These are phyloP conservation scores for Corythoichthys haematopterus DNA, from an alignment of 2,113 vertebrate genomes.

Conservation along the genomic window DNA sequence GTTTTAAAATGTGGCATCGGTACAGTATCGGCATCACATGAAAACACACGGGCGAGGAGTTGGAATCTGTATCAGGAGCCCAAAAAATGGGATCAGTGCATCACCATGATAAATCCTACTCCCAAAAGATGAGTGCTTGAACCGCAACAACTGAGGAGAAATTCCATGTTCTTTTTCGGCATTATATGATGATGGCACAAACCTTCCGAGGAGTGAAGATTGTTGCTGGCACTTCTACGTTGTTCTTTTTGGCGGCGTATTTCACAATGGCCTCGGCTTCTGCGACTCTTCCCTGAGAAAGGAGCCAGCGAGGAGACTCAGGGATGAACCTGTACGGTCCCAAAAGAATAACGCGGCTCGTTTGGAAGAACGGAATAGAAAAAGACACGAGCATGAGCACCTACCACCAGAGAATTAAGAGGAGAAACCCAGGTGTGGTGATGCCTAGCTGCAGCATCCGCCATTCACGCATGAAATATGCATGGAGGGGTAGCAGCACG, in stretches of 20 bases:
- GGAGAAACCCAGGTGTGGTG: slow-evolving; percentile 73
- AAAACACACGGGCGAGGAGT: too few relatives aligned
- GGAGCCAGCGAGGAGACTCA: slow-evolving; percentile 89
- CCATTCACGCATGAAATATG: slow-evolving; percentile 85
- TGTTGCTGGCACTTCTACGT: slow-evolving; percentile 66
- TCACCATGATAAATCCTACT: too few relatives aligned
- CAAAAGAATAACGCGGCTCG: neutral
- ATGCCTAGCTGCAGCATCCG: slow-evolving; percentile 76
- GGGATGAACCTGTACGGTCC: slow-evolving; percentile 79
- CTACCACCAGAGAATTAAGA: slow-evolving; percentile 84
- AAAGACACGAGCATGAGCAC: slow-evolving; percentile 53
- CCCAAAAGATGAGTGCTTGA: too few relatives aligned
- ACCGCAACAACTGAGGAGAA: too few relatives aligned
- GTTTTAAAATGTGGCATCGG: too few relatives aligned
- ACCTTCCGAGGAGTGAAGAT: slow-evolving; percentile 80
- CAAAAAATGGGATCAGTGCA: too few relatives aligned
- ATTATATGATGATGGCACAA: neutral
- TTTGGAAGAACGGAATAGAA: too few relatives aligned
- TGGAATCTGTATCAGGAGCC: too few relatives aligned
- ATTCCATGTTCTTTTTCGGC: neutral
- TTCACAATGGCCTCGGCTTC: slow-evolving; percentile 83
- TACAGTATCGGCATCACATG: too few relatives aligned
- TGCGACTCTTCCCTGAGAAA: slow-evolving; percentile 78
- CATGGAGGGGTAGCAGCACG: slow-evolving; percentile 82
- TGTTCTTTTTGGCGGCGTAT: slow-evolving; percentile 79